phyloP scores from a whole-genome alignment of 2,113 vertebrate species.

The Hyaena hyaena region DNA sequence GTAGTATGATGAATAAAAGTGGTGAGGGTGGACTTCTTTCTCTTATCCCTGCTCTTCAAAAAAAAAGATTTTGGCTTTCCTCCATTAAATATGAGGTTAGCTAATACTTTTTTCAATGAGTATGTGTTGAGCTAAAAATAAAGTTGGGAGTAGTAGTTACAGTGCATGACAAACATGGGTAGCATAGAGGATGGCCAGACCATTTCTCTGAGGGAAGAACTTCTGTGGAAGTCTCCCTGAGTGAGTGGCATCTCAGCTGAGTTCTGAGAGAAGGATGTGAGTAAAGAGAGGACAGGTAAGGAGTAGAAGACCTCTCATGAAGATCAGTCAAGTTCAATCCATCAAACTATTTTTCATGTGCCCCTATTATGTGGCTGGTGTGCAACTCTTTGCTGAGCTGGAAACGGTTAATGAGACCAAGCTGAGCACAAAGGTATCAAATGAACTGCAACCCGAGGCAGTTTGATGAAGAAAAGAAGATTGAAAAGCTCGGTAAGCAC shows the following conservation, averaged over 20 bases:
- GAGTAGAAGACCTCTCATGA: background rate
- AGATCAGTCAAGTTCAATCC: background rate
- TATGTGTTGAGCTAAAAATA: background rate
- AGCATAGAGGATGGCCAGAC: background rate
- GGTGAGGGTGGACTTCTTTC: background rate
- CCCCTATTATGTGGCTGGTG: background rate
- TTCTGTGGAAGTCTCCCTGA: background rate
- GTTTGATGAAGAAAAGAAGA: background rate
- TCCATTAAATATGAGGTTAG: background rate
- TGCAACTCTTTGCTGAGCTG: background rate
- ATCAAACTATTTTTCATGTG: background rate
- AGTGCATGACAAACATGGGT: fast-evolving
- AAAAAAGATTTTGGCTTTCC: background rate
- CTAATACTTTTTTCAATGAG: background rate
- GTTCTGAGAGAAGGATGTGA: background rate
- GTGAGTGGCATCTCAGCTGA: background rate
- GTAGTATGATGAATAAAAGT: background rate
- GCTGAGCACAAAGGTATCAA: background rate
- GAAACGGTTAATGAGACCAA: background rate
- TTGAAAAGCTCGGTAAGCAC: background rate
- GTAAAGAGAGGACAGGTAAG: fast-evolving
- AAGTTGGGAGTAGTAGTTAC: background rate
- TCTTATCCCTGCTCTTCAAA: background rate
- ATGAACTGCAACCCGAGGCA: background rate
- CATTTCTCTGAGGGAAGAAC: background rate